Evolutionary conservation across 1,140 invertebrate species (phyloP), one percentile per base, ranked within the genome.

Genomic region (Macrosteles quadrilineatus): DNA sequence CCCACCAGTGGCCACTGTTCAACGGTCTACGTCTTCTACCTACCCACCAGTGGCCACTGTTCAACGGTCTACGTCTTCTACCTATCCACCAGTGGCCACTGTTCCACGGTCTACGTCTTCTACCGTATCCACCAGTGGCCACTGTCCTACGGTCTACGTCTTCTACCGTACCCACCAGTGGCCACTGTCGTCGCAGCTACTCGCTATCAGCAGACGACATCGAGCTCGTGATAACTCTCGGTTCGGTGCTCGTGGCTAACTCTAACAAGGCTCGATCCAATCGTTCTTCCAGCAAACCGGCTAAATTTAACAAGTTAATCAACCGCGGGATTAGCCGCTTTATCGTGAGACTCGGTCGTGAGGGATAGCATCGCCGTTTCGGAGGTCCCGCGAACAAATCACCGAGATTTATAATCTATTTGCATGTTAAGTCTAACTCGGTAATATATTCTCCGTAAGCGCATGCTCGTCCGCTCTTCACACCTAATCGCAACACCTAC

Each of bases 251-350:
- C 47, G 21, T 17, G 14, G 14, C 47, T 21, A 6, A n/a, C 47
- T 19, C 47, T 50, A 50, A 50, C 47, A 50, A 50, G 47, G 6
- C 47, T 19, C 47, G 47, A 50, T 50, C 47, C 47, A 19, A 50
- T 50, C 47, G 47, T 50, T 50, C 47, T 50, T 50, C 47, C 47
- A 50, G n/a, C 47, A 50, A 50, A 50, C 47, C 47, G 21, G 47
- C 47, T 50, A 50, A 50, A 50, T 50, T 50, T 50, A 50, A 50
- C 47, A 50, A 50, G 47, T 50, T 50, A 50, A 50, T 50, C 47
- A 50, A 50, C 47, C 47, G 47, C 21, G n/a, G 47, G 21, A 50
- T 50, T 50, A 50, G 6, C 47, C 47, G 47, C 4, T 21, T 50
- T 50, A 50, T 50, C 47, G 47, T 50, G 47, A 17, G 47, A 21